phyloP scores from a whole-genome alignment of 2,797 vertebrate species.

The Garrulus glandarius region DNA sequence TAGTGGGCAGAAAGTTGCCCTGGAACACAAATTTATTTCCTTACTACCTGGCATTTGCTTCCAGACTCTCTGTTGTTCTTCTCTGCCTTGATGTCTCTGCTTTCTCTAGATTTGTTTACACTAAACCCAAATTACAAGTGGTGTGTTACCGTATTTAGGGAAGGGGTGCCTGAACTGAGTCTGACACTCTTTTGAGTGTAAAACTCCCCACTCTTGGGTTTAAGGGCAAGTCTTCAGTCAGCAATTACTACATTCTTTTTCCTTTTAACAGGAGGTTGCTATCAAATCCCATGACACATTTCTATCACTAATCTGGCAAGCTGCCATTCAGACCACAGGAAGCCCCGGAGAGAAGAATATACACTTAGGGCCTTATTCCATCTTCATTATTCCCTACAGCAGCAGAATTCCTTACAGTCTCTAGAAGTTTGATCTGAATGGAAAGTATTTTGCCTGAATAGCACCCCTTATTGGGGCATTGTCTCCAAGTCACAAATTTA shows the following conservation, averaged over 20 bases:
- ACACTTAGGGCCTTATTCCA: constrained; percentile 28
- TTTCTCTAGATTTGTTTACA: background rate
- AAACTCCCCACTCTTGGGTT: background rate
- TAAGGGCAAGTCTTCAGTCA: background rate
- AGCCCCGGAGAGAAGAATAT: constrained; percentile 3
- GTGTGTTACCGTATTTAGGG: background rate
- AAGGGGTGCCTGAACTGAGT: background rate
- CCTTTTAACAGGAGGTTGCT: background rate
- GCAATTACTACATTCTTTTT: constrained; percentile 28
- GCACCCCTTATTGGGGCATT: constrained; percentile 47
- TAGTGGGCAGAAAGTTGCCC: background rate
- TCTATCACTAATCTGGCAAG: background rate
- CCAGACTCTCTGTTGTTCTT: background rate
- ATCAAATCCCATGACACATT: background rate
- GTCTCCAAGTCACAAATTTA: constrained; percentile 38
- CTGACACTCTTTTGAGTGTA: background rate
- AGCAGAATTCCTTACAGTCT: constrained; percentile 42
- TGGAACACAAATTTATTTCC: background rate
- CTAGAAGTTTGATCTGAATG: constrained; percentile 47
- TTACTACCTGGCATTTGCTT: background rate
- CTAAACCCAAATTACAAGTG: background rate
- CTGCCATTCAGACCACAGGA: constrained; percentile 58
- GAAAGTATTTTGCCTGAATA: constrained; percentile 49
- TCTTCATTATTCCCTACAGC: constrained; percentile 36
- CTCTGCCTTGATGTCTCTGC: background rate